Base-by-base conservation (phyloP, 2,113 vertebrate genomes). In the Poeciliopsis prolifica region DNA sequence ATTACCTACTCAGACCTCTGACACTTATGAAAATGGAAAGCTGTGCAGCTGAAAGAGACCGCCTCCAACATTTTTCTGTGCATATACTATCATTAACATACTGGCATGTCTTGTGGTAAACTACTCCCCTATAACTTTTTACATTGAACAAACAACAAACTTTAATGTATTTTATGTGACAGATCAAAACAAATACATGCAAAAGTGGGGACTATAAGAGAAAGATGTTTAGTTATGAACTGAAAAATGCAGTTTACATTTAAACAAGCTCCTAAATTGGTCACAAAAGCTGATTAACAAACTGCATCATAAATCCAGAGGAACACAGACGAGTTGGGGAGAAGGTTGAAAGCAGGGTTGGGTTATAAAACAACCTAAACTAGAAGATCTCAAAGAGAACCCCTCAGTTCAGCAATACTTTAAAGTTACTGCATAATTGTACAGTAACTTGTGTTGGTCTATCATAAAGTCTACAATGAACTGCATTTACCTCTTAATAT, bases 1-100 rank as follows among this genome's bases (percentile, higher is more conserved):
- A 90, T 86, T 85, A 89, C 6, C 30, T 61, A 58, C 3, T 5
- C 24, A 71, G 64, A 28, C 66, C 68, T 58, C 66, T 74, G 83
- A 86, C 70, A 74, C 71, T 87, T 61, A 87, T 74, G 81, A 37
- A 75, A 82, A 86, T 74, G 78, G 71, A 91, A 83, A 37, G 62
- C 29, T 30, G 0, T 7, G 35, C 40, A 68, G 37, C 33, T 12
- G 37, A 66, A 65, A 33, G n/a, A 72, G 22, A 76, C 37, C 54
- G 33, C 66, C 66, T 75, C 40, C 77, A 76, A 64, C 70, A 75
- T 64, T 42, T 60, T 35, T 29, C 22, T 51, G 28, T 42, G 74
- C 51, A 35, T 68, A 73, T 61, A 37, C 62, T 19, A 6, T 35
- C 37, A 19, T 29, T 70, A 14, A 54, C 19, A 54, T 24, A 54